Base-by-base conservation (phyloP, 2,113 vertebrate species). In the Sapayoa aenigma region DNA sequence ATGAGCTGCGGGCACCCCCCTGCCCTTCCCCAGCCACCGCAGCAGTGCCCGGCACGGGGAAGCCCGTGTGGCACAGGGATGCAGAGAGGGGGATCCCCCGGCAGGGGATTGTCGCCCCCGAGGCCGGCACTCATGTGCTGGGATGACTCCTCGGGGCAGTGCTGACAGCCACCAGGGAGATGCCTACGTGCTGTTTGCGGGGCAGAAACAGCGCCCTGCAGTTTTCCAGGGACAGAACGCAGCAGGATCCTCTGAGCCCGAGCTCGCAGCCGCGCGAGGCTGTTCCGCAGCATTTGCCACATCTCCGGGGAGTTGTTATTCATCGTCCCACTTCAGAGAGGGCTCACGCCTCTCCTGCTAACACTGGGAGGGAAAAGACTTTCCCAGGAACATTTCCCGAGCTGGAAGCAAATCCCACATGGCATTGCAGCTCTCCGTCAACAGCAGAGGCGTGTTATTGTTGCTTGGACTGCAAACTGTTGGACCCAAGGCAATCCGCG, bases 361-460 rank as follows among this genome's bases (percentile, higher is more conserved):
- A 28, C 12, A 5, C 44, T 69, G 71, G 15, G 74, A 83, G 69
- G 62, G 71, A 68, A 91, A 87, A 82, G 69, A 69, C 74, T 90
- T 91, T 85, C 87, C 87, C 93, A 89, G 84, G 77, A 77, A 66
- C 37, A 12, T 79, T 93, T 95, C 74, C 87, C 74, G 87, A 74
- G 93, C 74, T 49, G 49, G 49, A 14, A 92, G 72, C 42, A 47
- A 62, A 68, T 85, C 93, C 89, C 87, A 80, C 62, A 42, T 1
- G 71, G 91, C 81, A 92, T 8, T 7, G 3, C 37, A 72, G 14
- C 44, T 50, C 77, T 92, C 67, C 1, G 0, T 19, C 82, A 69
- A 9, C 71, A 58, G 63, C 23, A 27, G 47, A 83, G 5, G n/a
- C 19, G 0, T 25, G 41, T 68, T 53, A 41, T 47, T 87, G 81